phyloP scores from a whole-genome alignment of 2,888 invertebrate genomes.

The Seladonia tumulorum region DNA sequence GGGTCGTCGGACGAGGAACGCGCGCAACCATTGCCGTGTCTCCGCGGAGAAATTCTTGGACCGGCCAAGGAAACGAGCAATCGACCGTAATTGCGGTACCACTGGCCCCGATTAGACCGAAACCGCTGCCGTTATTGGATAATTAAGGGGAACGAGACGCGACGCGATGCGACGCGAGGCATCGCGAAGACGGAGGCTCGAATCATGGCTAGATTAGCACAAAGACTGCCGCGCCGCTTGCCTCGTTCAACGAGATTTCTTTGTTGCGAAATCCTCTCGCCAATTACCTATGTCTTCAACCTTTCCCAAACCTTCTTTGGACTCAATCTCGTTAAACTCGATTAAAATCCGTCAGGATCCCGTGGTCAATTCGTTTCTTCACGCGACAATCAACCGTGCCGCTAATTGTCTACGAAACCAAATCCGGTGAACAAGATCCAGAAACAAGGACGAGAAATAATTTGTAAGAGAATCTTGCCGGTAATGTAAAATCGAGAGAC shows the following conservation, averaged over 20 bases:
- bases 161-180: neutral
- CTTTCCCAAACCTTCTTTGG: neutral
- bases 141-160: slow-evolving; percentile 18
- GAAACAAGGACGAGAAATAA: neutral
- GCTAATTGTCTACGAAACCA: neutral
- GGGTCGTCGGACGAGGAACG: slow-evolving; percentile 1
- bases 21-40: neutral
- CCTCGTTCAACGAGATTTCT: slow-evolving; percentile 6
- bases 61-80: slow-evolving; percentile 29
- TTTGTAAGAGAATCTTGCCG: too few species aligned
- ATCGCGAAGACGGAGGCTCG: neutral
- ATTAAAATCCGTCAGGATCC: neutral
- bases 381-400: neutral
- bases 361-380: neutral
- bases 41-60: slow-evolving; percentile 14
- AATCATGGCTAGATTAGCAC: neutral
- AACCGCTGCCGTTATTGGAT: slow-evolving; percentile 30
- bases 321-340: neutral
- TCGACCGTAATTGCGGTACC: slow-evolving; percentile 34
- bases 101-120: slow-evolving; percentile 21
- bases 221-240: neutral
- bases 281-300: neutral
- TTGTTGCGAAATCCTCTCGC: neutral
- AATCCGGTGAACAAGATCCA: neutral
- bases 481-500: neutral